Conservation (phyloP, 2,113 vertebrate species). For the Anoura caudifer region DNA sequence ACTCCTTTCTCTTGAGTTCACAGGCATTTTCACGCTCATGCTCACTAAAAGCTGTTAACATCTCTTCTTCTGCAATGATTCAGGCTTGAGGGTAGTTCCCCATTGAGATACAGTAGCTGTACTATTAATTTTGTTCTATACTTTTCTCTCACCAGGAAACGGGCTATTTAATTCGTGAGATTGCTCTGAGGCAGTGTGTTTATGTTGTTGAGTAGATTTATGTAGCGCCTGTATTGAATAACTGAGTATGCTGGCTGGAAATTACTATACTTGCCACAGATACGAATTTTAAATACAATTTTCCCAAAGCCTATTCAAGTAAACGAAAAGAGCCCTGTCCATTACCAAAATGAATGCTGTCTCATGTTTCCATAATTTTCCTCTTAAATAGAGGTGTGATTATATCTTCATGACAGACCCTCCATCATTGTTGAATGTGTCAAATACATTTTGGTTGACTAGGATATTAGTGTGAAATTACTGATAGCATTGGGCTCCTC, state of each 20-base stretch:
- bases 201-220: slow-evolving; percentile 54
- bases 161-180: slow-evolving; percentile 58
- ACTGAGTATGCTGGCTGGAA: slow-evolving; percentile 41
- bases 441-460: background rate
- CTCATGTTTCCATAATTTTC: background rate
- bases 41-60: background rate
- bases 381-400: background rate
- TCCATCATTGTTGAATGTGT: background rate
- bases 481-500: background rate
- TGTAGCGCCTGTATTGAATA: background rate
- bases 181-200: slow-evolving; percentile 51
- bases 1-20: slow-evolving; percentile 43
- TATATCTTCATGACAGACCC: background rate
- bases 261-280: slow-evolving; percentile 40
- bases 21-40: background rate
- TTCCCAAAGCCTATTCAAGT: slow-evolving; percentile 34
- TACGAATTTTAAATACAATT: slow-evolving; percentile 55
- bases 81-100: slow-evolving; percentile 43
- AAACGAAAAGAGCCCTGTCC: background rate
- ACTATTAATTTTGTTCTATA: slow-evolving; percentile 58
- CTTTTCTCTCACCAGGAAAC: slow-evolving; percentile 49
- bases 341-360: background rate
- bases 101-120: slow-evolving; percentile 40
- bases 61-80: slow-evolving; percentile 23
- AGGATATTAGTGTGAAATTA: background rate